Base-by-base conservation (phyloP, 92 coral and sea anemone species). In the Montipora capitata region DNA sequence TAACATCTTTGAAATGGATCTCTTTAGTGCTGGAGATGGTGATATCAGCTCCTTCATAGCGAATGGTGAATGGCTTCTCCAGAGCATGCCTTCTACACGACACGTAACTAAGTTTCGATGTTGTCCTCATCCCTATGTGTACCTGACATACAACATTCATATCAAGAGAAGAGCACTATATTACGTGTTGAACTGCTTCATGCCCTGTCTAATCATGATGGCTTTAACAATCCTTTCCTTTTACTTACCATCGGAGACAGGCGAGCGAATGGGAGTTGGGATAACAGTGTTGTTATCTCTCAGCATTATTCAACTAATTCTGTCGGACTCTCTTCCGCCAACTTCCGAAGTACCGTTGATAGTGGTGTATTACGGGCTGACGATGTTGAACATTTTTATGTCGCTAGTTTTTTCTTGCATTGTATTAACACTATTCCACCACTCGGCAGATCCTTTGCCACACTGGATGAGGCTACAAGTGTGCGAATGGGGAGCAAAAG, bases 261-360 rank as follows among this genome's bases (percentile, higher is more conserved):
- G 98, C 7, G 98, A 95, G 66, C 90, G 98, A 10, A 95, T 95
- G 98, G 96, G 98, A 2, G 96, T 95, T 3, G 98, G 98, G 52
- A 95, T 95, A 57, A 95, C 98, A 49, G 96, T 95, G 63, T 56
- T 95, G 49, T 74, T 95, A 16, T 95, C 98, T 4, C 72, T 95
- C n/a, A 95, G 98, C 38, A 95, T 95, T n/a, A 94, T 95, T 10
- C 98, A 95, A 78, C 87, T 95, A 54, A 95, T 95, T 86, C 73
- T 95, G 14, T 95, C 98, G 1, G 96, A 95, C 44, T 93, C 98
- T 5, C 92, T 95, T 40, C 98, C 98, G 2, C 98, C 98, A 1
- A 95, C 96, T 11, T 95, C 96, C 57, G 98, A 95, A 67, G 90
- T 95, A 4, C 96, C 98, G 48, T 92, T 95, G 58, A 91, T 95